Evolutionary conservation across 2,888 invertebrate species (phyloP).

Genomic region (Monopis laevigella): DNA sequence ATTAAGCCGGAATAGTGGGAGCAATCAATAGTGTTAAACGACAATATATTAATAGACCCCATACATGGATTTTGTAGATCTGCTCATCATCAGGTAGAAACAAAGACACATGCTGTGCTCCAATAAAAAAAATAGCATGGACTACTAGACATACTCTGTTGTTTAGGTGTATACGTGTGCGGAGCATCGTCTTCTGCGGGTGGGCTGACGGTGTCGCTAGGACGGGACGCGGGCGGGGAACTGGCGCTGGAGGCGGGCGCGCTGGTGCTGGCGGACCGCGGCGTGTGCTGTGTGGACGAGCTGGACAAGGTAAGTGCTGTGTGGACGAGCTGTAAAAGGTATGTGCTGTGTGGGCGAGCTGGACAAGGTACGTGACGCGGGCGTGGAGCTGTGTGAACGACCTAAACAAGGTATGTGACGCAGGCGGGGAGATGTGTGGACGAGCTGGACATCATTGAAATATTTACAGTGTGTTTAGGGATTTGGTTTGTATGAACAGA

Average conservation of each 20-base stretch:
- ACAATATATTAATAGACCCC: too few relatives aligned
- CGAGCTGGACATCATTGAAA: too few relatives aligned
- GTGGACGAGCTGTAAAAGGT: constrained; percentile 87
- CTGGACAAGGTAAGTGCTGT: constrained; percentile 94
- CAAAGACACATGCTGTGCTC: too few relatives aligned
- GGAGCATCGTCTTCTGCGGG: constrained; percentile 87
- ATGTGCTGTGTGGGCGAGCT: constrained; percentile 96
- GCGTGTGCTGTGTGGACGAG: constrained; percentile 94
- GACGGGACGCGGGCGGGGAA: constrained; percentile 78
- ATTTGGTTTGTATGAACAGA: constrained; percentile 27
- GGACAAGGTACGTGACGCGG: constrained; percentile 91
- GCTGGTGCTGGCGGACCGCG: constrained; percentile 84
- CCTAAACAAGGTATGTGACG: too few relatives aligned
- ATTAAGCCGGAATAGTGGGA: too few relatives aligned
- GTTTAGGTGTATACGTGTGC: constrained; percentile 84
- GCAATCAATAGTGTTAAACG: too few relatives aligned
- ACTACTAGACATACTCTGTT: too few relatives aligned
- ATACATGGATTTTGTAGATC: too few relatives aligned
- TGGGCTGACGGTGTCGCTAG: constrained; percentile 81
- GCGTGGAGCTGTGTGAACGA: too few relatives aligned
- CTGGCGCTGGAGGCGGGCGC: constrained; percentile 90
- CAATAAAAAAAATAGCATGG: too few relatives aligned
- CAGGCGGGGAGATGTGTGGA: too few relatives aligned
- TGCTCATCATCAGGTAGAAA: too few relatives aligned
- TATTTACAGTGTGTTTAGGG: neutral